Evolutionary conservation across 2,888 invertebrate genomes (phyloP), one percentile per base, ranked within the genome.

Genomic region (Buathra laborator): DNA sequence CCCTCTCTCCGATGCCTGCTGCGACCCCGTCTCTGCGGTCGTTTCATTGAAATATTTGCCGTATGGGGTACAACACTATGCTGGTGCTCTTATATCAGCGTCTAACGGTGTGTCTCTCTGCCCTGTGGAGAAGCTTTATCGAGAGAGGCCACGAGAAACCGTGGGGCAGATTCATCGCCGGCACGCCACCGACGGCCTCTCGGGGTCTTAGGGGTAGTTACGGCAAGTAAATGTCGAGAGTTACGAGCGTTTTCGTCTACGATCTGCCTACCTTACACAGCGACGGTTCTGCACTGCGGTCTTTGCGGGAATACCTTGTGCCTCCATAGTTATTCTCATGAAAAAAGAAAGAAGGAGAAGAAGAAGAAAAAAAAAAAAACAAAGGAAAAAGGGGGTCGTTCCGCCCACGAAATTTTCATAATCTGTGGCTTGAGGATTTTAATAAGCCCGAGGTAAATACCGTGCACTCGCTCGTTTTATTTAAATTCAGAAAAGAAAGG

Each of bases 41-140:
- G 74, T 80, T 84, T 53, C 72, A 76, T 82, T 89, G 88, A 89
- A 89, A 88, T 89, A 89, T 87, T 88, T 78, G 66, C 84, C 83
- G 66, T 62, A 71, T 74, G 83, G 62, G 43, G 19, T 56, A 9
- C 56, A 56, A 56, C 56, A 12, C 24, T 56, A 24, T 62, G 53
- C 66, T 66, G 66, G 48, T 59, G 75, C 75, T 37, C n/a, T 29
- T 62, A 16, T 1, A n/a, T 19, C 6, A 10, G 9, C 44, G 51
- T 19, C 10, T 16, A 51, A 43, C 37, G 16, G 56, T 67, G 59
- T 67, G 59, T 48, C 67, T 24, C 29, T n/a, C 66, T 56, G 64
- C 16, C 66, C 76, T 66, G 67, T n/a, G 66, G 68, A 81, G 62
- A 62, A 86, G 81, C 83, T 83, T 86, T 85, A 86, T 86, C 82